Conservation (phyloP, 1,140 invertebrate species). For the Phymorhynchus buccinoides region DNA sequence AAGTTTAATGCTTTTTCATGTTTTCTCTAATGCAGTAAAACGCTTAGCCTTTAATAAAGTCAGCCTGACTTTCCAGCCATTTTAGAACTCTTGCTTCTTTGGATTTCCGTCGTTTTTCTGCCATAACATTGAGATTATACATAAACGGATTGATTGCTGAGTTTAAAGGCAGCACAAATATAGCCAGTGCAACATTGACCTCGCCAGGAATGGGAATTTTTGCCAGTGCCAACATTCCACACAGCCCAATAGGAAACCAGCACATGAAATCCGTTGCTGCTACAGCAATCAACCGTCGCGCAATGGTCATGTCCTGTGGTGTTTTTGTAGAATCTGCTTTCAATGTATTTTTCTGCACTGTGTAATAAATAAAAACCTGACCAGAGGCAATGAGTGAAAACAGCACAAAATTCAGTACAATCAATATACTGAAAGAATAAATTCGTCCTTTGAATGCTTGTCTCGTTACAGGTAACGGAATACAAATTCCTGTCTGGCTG, state of each 20-base stretch:
- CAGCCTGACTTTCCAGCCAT: no score
- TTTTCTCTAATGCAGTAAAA: no score
- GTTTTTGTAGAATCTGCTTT: not conserved
- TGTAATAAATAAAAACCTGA: not conserved
- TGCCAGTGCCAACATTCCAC: not conserved
- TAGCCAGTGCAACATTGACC: not conserved
- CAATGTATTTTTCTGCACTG: not conserved
- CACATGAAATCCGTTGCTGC: not conserved
- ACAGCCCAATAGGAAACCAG: conserved; percentile 13
- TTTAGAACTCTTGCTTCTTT: no score
- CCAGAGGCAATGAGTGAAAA: not conserved
- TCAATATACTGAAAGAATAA: not conserved
- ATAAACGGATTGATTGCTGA: no score
- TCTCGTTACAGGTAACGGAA: not conserved
- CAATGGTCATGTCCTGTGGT: not conserved
- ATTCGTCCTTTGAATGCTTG: no score
- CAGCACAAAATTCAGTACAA: not conserved
- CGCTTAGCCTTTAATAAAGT: no score
- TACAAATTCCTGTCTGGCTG: not conserved
- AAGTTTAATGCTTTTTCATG: no score
- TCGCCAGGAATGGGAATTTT: not conserved
- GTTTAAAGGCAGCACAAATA: not conserved
- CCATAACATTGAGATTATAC: no score
- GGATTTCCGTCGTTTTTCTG: no score
- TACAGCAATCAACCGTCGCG: not conserved